Conservation (phyloP, 2,113 vertebrate genomes). For the Corythaeola cristata region DNA sequence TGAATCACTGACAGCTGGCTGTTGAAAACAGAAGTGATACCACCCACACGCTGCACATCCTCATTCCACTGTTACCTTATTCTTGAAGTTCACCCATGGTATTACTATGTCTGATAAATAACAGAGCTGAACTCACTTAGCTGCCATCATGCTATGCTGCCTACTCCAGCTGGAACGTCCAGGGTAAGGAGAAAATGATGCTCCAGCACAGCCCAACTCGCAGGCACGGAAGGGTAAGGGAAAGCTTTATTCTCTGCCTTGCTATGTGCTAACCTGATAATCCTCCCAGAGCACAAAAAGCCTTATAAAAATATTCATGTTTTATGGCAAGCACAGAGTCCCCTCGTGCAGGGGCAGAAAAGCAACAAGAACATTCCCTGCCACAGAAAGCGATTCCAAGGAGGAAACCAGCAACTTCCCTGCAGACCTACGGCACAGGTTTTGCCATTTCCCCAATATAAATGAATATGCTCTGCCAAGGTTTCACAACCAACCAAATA, state of each 20-base stretch:
- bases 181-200: background rate
- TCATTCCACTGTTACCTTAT: background rate
- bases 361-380: background rate
- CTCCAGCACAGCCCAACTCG: background rate
- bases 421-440: background rate
- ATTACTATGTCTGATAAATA: background rate
- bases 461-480: background rate
- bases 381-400: background rate
- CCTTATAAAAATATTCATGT: background rate
- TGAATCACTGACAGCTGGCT: background rate
- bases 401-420: background rate
- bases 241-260: background rate
- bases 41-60: fast-evolving
- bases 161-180: background rate
- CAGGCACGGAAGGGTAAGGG: background rate
- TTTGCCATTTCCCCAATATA: background rate
- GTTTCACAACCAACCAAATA: background rate
- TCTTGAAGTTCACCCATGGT: background rate
- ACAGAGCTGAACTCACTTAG: too few relatives aligned
- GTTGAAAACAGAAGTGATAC: fast-evolving
- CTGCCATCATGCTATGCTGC: background rate
- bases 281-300: background rate
- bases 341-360: background rate
- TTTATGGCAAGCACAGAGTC: background rate
- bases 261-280: background rate